These are phyloP conservation scores for Parasteatoda tepidariorum DNA, from an alignment of 1,140 invertebrate genomes.

Conservation along the genomic window DNA sequence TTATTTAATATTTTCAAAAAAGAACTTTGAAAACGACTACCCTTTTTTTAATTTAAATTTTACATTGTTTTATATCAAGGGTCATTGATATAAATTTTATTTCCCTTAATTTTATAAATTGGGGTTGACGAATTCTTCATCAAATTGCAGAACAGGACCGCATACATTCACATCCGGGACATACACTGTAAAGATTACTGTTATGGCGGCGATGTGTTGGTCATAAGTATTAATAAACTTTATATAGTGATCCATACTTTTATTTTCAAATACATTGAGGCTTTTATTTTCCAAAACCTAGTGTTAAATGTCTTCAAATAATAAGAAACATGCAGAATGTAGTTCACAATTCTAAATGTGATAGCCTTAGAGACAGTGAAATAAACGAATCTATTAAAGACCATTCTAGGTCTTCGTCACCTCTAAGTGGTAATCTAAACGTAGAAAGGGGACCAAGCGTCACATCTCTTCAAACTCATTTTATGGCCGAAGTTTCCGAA, in stretches of 20 bases:
- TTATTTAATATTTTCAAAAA: no score
- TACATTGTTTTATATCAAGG: no score
- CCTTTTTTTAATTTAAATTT: no score
- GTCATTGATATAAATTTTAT: no score
- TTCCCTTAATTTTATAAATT: conserved; percentile 9
- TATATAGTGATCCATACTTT: conserved; percentile 9
- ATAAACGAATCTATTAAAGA: conserved; percentile 66
- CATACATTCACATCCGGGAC: conserved; percentile 60
- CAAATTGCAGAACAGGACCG: conserved; percentile 43
- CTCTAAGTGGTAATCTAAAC: conserved; percentile 62
- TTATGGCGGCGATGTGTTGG: conserved; percentile 59
- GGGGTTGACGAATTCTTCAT: conserved; percentile 36
- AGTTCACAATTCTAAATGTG: conserved; percentile 78
- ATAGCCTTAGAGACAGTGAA: conserved; percentile 75
- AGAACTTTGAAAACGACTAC: no score
- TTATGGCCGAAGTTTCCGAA: conserved; percentile 89
- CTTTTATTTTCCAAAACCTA: conserved; percentile 4
- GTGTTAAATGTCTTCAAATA: conserved; percentile 42
- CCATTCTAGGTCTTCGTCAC: conserved; percentile 62
- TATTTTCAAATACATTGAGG: conserved; percentile 19
- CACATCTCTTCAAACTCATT: conserved; percentile 80
- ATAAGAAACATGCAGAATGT: conserved; percentile 84
- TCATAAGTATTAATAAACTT: conserved; percentile 42
- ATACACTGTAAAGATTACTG: conserved; percentile 46
- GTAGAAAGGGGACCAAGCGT: conserved; percentile 73